Base-by-base conservation (phyloP, 2,888 invertebrate genomes). In the Sarcophaga caerulescens region DNA sequence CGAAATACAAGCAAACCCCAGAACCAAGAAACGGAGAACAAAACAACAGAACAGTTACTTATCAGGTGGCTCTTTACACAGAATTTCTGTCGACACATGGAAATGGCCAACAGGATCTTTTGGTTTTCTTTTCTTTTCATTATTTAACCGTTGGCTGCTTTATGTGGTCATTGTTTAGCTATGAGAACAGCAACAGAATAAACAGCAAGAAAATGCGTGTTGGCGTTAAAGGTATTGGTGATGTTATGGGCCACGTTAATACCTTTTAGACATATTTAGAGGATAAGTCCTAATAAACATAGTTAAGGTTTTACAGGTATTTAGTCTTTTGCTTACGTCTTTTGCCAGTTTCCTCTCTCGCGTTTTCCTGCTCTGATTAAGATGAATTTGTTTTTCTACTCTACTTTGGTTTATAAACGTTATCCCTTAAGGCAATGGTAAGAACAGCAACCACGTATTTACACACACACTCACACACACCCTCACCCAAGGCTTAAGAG, bases 261-360 rank as follows among this genome's bases (percentile, higher is more conserved):
- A 83, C 79, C 78, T 84, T 81, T 23, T 77, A 84, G 78, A 75
- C 76, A 85, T 76, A 81, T 85, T 70, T 77, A 35, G 60, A 66
- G 68, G 62, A 21, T 73, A 77, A 76, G 35, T 69, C 63, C 63
- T 69, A 75, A 75, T 75, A 75, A 66, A 76, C 75, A 76, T 59
- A 76, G 44, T 69, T 76, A 63, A 76, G 81, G 62, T 81, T 65
- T 81, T 75, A 63, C 81, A 76, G 81, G 75, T 76, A 76, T 76
- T 76, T 70, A 57, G 62, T 81, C 52, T 68, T 81, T 44, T 59
- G 52, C 17, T 25, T 35, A 35, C 65, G 44, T 83, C 3, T 25
- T 79, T 75, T 63, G 65, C 14, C 8, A 65, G 77, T 25, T 35
- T 35, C 35, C 10, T 35, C 47, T 12, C 14, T 12, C 47, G 14